Percentiles rank a stretch among this genome's conserved stretches.
Evolutionary conservation across 2,797 vertebrate species (phyloP).

Genomic region (Callimico goeldii): DNA sequence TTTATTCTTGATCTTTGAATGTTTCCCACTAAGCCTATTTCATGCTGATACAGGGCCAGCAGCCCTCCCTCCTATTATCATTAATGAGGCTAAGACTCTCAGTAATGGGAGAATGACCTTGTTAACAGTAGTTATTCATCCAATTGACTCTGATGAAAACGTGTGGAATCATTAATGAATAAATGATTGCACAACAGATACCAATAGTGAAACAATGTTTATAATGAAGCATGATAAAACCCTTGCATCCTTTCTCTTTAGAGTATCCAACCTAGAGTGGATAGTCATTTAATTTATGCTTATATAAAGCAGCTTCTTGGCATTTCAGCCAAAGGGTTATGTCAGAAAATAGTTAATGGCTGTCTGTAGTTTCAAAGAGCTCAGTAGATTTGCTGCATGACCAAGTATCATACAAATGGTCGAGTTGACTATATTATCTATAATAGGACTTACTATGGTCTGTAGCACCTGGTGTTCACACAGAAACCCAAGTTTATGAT

Average conservation of each 20-base stretch:
- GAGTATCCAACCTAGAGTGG: not conserved
- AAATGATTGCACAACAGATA: slow-evolving; percentile 46
- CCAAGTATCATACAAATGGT: not conserved
- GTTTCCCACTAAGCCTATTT: slow-evolving; percentile 53
- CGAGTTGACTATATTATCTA: not conserved
- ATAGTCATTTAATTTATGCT: not conserved
- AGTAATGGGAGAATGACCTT: slow-evolving; percentile 55
- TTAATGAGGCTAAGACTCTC: slow-evolving; percentile 53
- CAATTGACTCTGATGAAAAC: slow-evolving; percentile 52
- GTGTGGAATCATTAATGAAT: slow-evolving; percentile 24
- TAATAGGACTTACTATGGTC: not conserved
- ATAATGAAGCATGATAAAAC: not conserved
- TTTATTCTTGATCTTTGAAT: slow-evolving; percentile 72
- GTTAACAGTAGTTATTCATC: slow-evolving; percentile 55
- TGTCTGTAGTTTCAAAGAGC: not conserved
- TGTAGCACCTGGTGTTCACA: not conserved
- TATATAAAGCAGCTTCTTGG: not conserved
- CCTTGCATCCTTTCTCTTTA: not conserved
- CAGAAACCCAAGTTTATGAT: not conserved
- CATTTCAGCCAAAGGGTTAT: not conserved
- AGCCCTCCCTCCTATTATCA: not conserved
- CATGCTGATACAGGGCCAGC: not conserved
- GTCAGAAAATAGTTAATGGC: not conserved
- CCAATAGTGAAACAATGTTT: not conserved
- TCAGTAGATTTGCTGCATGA: not conserved